These are phyloP conservation scores for Gymnoscopelus braueri DNA, from an alignment of 2,797 vertebrate genomes.

Conservation along the genomic window DNA sequence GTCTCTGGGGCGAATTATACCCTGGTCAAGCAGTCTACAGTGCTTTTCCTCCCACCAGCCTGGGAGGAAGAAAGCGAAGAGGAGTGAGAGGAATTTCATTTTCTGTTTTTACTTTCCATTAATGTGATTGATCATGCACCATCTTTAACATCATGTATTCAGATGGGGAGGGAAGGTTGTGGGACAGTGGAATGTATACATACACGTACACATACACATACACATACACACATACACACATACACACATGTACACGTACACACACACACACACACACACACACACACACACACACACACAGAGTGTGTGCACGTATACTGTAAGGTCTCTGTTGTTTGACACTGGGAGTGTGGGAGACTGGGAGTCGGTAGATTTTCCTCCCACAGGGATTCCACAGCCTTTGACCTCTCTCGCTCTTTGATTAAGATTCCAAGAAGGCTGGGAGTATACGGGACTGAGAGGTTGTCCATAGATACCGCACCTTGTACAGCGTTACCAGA, in stretches of 20 bases:
- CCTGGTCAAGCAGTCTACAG: slow-evolving; percentile 7
- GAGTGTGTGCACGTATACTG: not conserved
- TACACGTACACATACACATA: too few relatives aligned
- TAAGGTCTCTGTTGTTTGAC: slow-evolving; percentile 18
- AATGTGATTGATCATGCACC: too few relatives aligned
- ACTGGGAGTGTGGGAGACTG: slow-evolving; percentile 50
- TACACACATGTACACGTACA: too few relatives aligned
- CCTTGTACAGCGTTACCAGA: slow-evolving; percentile 10
- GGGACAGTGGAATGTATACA: too few relatives aligned
- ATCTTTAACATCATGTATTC: too few relatives aligned
- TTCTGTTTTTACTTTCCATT: too few relatives aligned
- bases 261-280: too few relatives aligned
- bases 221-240: too few relatives aligned
- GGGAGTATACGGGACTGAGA: slow-evolving; percentile 16
- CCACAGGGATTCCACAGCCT: slow-evolving; percentile 57
- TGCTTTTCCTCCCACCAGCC: not conserved
- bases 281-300: too few relatives aligned
- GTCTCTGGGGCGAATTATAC: slow-evolving; percentile 34
- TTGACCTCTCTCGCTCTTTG: slow-evolving; percentile 34
- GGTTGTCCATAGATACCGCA: not conserved
- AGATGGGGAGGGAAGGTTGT: too few relatives aligned
- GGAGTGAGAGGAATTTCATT: too few relatives aligned
- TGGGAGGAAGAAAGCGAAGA: too few relatives aligned
- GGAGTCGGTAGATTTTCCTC: slow-evolving; percentile 47
- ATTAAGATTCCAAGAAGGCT: slow-evolving; percentile 28